Conservation (phyloP, 2,888 invertebrate species). For the Neoitamus cyanurus region DNA sequence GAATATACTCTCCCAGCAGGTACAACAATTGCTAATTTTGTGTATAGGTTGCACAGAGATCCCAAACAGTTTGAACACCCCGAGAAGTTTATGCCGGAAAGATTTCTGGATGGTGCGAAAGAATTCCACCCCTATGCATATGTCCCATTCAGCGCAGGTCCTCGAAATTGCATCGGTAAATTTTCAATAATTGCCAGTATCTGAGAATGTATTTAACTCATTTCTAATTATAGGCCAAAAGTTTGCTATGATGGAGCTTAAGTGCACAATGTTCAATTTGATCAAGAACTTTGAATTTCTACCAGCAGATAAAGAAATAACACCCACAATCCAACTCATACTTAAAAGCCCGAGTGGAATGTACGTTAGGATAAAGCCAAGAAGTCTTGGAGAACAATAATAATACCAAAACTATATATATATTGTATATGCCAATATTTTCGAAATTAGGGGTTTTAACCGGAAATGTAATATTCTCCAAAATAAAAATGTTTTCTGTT, state of each 20-base stretch:
- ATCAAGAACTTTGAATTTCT: constrained; percentile 61
- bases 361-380: neutral
- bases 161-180: constrained; percentile 62
- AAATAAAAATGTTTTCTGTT: no score
- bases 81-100: constrained; percentile 62
- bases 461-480: no score
- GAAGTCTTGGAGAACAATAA: neutral
- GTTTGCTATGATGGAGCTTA: constrained; percentile 65
- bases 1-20: constrained; percentile 64
- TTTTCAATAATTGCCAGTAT: neutral
- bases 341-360: constrained; percentile 64
- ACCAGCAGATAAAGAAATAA: constrained; percentile 58
- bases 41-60: constrained; percentile 67
- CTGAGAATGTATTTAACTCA: neutral
- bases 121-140: constrained; percentile 62
- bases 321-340: constrained; percentile 60
- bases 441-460: no score
- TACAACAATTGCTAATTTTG: constrained; percentile 61
- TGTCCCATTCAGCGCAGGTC: constrained; percentile 64
- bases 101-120: constrained; percentile 59
- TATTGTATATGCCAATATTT: neutral
- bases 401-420: neutral
- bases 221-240: constrained; percentile 60
- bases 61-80: constrained; percentile 68
- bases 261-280: constrained; percentile 60